Percentiles rank a stretch among this genome's conserved stretches.
Conservation (phyloP, 2,888 invertebrate genomes). For the Drosophila robusta region DNA sequence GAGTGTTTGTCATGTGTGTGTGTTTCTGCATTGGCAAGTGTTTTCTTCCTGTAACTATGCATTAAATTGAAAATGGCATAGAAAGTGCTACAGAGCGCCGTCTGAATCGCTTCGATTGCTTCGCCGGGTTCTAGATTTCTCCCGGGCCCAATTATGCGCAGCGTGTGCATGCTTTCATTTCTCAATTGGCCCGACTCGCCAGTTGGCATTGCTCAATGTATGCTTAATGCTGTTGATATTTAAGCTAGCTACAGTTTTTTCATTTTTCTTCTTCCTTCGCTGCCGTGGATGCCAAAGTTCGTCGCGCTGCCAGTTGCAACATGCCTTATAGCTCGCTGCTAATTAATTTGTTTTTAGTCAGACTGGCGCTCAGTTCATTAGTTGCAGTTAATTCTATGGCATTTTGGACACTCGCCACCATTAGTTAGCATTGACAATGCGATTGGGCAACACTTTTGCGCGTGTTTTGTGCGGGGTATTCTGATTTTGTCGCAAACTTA, state of each 20-base stretch:
- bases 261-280: background rate
- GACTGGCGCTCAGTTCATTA: conserved; percentile 19
- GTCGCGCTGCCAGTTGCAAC: conserved; percentile 22
- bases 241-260: conserved; percentile 37
- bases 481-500: background rate
- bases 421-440: conserved; percentile 42
- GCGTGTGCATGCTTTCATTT: conserved; percentile 58
- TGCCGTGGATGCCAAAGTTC: conserved; percentile 60
- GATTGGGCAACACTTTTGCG: conserved; percentile 24
- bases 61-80: conserved; percentile 73
- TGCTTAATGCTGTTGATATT: conserved; percentile 67
- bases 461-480: background rate
- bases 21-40: conserved; percentile 24
- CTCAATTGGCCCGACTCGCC: conserved; percentile 51
- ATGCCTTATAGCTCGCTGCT: conserved; percentile 41
- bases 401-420: conserved; percentile 25
- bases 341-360: conserved; percentile 55
- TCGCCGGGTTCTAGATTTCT: conserved; percentile 71
- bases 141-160: conserved; percentile 67
- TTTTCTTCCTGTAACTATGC: conserved; percentile 72
- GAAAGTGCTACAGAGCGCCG: conserved; percentile 63
- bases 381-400: conserved; percentile 28
- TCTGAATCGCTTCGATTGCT: conserved; percentile 36
- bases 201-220: conserved; percentile 15
- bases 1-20: background rate